A percentile compares a stretch with the other conserved stretches of the same genome.
Evolutionary conservation across 2,888 invertebrate genomes (phyloP).

Genomic region (Blastobasis adustella): DNA sequence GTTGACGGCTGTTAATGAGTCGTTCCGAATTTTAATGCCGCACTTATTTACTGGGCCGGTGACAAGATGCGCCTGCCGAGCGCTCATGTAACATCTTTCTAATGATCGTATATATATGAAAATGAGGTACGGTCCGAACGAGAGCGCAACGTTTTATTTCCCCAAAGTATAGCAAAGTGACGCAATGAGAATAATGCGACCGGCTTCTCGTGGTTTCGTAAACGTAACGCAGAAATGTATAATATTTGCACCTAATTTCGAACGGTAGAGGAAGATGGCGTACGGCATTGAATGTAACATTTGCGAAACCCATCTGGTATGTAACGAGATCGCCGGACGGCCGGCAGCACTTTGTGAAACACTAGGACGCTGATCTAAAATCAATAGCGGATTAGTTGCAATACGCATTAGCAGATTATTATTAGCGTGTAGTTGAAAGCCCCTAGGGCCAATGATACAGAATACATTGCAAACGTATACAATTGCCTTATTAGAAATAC

Average conservation of each 20-base stretch:
- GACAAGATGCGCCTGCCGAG: background rate
- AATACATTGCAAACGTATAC: too few species aligned
- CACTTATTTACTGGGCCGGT: background rate
- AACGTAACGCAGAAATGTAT: constrained; percentile 5
- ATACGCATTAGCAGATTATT: too few species aligned
- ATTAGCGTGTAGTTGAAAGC: too few species aligned
- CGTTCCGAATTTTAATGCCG: constrained; percentile 2
- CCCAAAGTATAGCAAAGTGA: constrained; percentile 3
- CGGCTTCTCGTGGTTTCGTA: constrained; percentile 6
- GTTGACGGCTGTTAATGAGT: background rate
- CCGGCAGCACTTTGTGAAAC: too few species aligned
- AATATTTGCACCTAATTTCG: constrained; percentile 3
- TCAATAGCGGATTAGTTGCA: too few species aligned
- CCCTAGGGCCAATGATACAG: too few species aligned
- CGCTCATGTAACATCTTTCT: constrained; percentile 3
- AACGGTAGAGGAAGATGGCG: constrained; percentile 1
- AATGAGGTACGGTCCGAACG: background rate
- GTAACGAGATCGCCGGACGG: too few species aligned
- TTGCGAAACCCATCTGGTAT: too few species aligned
- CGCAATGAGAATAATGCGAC: constrained; percentile 6
- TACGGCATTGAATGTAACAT: background rate
- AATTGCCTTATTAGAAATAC: too few species aligned
- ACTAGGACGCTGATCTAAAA: too few species aligned
- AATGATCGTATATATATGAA: constrained; percentile 6
- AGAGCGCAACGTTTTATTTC: constrained; percentile 1